A percentile compares a stretch with the other conserved stretches of the same genome.
Evolutionary conservation across 37 sponge, comb jelly and placozoan genomes (phyloP).

Genomic region (Cladorhizidae sp.): DNA sequence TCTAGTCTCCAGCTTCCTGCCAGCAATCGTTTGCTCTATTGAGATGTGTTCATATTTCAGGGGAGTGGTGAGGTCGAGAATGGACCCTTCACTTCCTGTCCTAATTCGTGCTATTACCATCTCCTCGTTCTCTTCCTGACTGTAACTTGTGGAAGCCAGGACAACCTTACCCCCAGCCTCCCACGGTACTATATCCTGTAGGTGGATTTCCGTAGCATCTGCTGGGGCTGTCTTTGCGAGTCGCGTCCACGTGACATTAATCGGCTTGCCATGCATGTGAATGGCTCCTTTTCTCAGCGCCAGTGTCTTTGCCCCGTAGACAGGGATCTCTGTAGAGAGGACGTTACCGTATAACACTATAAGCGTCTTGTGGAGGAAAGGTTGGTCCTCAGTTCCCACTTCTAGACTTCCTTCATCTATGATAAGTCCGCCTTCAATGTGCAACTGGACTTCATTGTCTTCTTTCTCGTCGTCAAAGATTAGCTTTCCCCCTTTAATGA

Average conservation of each 20-base stretch:
- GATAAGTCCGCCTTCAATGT: slow-evolving; percentile 80
- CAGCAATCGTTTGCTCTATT: slow-evolving; percentile 57
- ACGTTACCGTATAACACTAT: slow-evolving; percentile 76
- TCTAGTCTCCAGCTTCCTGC: slow-evolving; percentile 62
- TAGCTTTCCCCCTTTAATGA: slow-evolving; percentile 85
- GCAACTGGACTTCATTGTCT: slow-evolving; percentile 72
- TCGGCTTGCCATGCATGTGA: slow-evolving; percentile 80
- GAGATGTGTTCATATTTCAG: slow-evolving; percentile 86
- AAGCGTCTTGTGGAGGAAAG: slow-evolving; percentile 70
- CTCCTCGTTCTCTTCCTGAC: slow-evolving; percentile 91
- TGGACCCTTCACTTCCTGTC: slow-evolving; percentile 12
- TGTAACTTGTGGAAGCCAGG: slow-evolving; percentile 75
- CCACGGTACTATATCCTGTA: slow-evolving; percentile 74
- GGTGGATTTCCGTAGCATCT: slow-evolving; percentile 23
- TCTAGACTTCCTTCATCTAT: slow-evolving; percentile 63
- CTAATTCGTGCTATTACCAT: slow-evolving; percentile 51
- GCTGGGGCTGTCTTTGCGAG: slow-evolving; percentile 58
- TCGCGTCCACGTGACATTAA: slow-evolving; percentile 8
- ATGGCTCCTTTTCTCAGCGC: slow-evolving; percentile 80
- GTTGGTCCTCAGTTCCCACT: slow-evolving; percentile 88
- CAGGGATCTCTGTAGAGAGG: slow-evolving; percentile 85
- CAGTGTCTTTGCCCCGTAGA: slow-evolving; percentile 91
- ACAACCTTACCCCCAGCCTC: slow-evolving; percentile 61
- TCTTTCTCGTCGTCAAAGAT: slow-evolving; percentile 86
- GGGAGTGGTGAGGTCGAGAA: slow-evolving; percentile 32